Conservation (phyloP, 1,140 invertebrate species). For the Trachelipus rathkii region DNA sequence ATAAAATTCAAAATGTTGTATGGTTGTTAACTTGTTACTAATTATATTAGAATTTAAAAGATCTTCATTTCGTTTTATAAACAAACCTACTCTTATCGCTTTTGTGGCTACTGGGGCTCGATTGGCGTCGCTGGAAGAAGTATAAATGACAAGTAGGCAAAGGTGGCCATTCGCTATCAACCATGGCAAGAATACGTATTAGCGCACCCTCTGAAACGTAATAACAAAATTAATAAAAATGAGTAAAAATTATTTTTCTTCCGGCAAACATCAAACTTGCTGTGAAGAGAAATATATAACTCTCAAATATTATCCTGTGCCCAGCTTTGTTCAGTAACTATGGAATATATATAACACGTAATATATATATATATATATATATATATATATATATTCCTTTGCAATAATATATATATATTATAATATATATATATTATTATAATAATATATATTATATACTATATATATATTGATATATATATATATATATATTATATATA, state of each 20-base stretch:
- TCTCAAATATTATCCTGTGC: neutral
- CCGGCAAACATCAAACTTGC: neutral
- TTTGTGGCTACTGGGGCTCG: neutral
- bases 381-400: too few relatives aligned
- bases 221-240: too few relatives aligned
- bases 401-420: too few relatives aligned
- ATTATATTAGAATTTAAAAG: neutral
- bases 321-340: neutral
- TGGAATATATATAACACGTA: neutral
- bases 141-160: neutral
- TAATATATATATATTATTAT: too few relatives aligned
- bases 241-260: neutral
- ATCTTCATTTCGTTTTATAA: too few relatives aligned
- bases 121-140: neutral
- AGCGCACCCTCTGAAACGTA: neutral
- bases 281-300: neutral
- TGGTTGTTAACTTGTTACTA: neutral
- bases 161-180: neutral
- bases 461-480: too few relatives aligned
- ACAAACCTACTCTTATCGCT: slow-evolving; percentile 7
- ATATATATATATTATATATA: too few relatives aligned
- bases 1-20: neutral
- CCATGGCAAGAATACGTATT: neutral
- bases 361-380: too few relatives aligned
- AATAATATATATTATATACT: too few relatives aligned